Percentiles rank a stretch among this genome's conserved stretches.
Conservation (phyloP, 2,797 vertebrate species). For the Siniperca obscura region DNA sequence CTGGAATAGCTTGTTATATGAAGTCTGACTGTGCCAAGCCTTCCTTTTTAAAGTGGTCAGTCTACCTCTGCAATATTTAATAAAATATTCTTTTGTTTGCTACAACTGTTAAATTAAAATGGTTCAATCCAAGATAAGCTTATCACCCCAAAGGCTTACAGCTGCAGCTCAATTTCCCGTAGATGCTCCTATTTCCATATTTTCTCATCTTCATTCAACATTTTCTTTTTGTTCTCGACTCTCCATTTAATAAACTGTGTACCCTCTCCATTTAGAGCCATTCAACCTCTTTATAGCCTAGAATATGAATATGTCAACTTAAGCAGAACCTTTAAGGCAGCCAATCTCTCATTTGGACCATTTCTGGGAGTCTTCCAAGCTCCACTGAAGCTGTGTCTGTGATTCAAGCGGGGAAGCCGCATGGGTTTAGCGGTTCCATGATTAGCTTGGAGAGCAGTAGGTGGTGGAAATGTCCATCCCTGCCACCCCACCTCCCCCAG, state of each 20-base stretch:
- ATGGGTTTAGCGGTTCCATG: constrained; percentile 40
- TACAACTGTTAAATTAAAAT: constrained; percentile 62
- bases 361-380: constrained; percentile 40
- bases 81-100: constrained; percentile 67
- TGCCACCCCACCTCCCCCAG: constrained; percentile 28
- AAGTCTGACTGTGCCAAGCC: constrained; percentile 49
- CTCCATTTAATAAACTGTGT: constrained; percentile 55
- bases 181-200: constrained; percentile 51
- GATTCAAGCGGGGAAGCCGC: constrained; percentile 17
- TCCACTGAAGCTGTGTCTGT: constrained; percentile 12
- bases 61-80: constrained; percentile 55
- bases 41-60: constrained; percentile 52
- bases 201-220: constrained; percentile 53
- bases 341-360: constrained; percentile 26
- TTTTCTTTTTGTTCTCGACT: constrained; percentile 41
- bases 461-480: constrained; percentile 38
- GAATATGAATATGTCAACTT: constrained; percentile 48
- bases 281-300: constrained; percentile 19
- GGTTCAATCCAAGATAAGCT: constrained; percentile 66
- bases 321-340: constrained; percentile 36
- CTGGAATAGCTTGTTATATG: constrained; percentile 55
- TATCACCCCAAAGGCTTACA: constrained; percentile 58
- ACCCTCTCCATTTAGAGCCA: constrained; percentile 51
- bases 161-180: constrained; percentile 64
- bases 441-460: constrained; percentile 54